These are phyloP conservation scores for Chymomyza costata DNA, from an alignment of 1,140 invertebrate genomes.

Conservation along the genomic window DNA sequence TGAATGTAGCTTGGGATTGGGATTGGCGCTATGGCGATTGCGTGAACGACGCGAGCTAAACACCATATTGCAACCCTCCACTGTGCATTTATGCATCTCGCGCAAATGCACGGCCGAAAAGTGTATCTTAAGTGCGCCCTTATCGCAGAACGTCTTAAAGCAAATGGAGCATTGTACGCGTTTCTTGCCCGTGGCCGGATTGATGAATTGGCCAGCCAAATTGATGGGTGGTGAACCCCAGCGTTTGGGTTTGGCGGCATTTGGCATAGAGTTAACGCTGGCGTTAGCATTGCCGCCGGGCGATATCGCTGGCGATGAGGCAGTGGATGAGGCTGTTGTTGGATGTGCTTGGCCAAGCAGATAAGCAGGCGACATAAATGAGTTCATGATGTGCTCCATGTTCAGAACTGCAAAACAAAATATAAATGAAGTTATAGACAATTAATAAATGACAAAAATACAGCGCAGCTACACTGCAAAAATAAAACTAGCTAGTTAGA, in stretches of 20 bases:
- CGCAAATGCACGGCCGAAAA: conserved; percentile 95
- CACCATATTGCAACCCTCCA: conserved; percentile 87
- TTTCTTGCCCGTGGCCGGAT: conserved; percentile 94
- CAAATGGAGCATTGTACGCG: conserved; percentile 98
- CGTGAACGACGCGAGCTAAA: conserved; percentile 86
- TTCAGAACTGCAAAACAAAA: too few relatives aligned
- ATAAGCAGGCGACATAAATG: conserved; percentile 66
- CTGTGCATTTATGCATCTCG: conserved; percentile 87
- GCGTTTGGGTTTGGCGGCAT: conserved; percentile 54
- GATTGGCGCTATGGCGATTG: conserved; percentile 93
- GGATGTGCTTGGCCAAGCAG: conserved; percentile 41
- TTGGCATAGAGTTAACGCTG: conserved; percentile 1
- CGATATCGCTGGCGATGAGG: conserved; percentile 58
- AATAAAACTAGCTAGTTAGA: too few relatives aligned
- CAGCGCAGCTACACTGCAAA: too few relatives aligned
- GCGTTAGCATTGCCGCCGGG: conserved; percentile 13
- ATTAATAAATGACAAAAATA: too few relatives aligned
- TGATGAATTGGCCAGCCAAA: conserved; percentile 91
- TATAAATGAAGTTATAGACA: too few relatives aligned
- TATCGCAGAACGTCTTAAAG: conserved; percentile 99
- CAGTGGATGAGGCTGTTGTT: conserved; percentile 10
- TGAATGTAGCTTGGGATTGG: conserved; percentile 98
- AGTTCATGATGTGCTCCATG: conserved; percentile 71
- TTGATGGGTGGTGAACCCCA: conserved; percentile 83
- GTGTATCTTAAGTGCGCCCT: conserved; percentile 99